Evolutionary conservation across 1,140 invertebrate species (phyloP).

Genomic region (Drosophila nigrodunni): DNA sequence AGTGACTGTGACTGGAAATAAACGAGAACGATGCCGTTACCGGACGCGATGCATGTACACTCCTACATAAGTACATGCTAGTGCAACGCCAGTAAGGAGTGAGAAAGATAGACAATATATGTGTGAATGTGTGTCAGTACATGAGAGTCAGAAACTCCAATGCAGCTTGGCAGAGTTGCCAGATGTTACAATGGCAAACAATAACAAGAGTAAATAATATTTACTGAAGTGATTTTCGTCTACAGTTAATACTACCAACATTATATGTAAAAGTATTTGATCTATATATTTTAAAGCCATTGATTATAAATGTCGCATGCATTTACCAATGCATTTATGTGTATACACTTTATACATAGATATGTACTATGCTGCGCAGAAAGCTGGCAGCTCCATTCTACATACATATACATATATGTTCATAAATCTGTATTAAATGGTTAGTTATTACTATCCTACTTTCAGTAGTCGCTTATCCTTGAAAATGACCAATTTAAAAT

Average conservation of each 20-base stretch:
- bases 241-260: neutral
- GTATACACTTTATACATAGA: neutral
- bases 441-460: neutral
- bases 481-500: neutral
- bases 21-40: constrained; percentile 34
- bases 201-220: constrained; percentile 9
- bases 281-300: neutral
- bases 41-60: constrained; percentile 36
- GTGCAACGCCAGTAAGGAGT: constrained; percentile 23
- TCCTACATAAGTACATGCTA: constrained; percentile 19
- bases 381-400: constrained; percentile 21
- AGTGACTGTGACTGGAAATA: constrained; percentile 55
- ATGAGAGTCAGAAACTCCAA: constrained; percentile 41
- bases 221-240: constrained; percentile 4
- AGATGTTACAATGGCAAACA: constrained; percentile 30
- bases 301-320: neutral
- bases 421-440: neutral
- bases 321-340: neutral
- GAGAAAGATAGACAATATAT: constrained; percentile 30
- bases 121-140: neutral
- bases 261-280: neutral
- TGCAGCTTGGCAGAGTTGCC: constrained; percentile 42
- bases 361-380: constrained; percentile 36
- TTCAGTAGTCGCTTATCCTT: neutral
- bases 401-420: constrained; percentile 7